These are phyloP conservation scores for Caenorhabditis becei DNA, from an alignment of 2,888 invertebrate species.

Conservation along the genomic window DNA sequence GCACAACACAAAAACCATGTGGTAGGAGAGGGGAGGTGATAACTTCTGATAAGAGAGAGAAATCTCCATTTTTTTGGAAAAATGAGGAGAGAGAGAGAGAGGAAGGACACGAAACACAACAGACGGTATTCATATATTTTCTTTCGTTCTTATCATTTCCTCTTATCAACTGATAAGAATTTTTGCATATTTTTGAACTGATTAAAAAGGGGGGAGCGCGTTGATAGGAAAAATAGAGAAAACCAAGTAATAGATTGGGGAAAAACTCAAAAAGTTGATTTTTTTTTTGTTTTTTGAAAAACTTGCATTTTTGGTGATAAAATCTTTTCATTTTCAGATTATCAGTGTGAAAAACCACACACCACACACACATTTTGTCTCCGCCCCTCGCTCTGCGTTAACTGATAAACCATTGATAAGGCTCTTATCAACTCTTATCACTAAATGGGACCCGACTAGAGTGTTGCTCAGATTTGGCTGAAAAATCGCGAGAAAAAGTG, in stretches of 20 bases:
- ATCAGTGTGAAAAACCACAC: background rate
- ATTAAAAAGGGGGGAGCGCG: slow-evolving; percentile 22
- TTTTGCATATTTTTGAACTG: background rate
- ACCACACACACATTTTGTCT: slow-evolving; percentile 1
- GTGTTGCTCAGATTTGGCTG: slow-evolving; percentile 49
- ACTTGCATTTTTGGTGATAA: background rate
- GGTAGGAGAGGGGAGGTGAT: background rate
- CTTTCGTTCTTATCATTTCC: background rate
- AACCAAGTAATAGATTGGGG: slow-evolving; percentile 40
- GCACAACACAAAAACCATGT: slow-evolving; percentile 36
- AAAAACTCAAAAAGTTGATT: background rate
- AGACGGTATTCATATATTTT: background rate
- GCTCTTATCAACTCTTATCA: background rate
- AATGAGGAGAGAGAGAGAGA: slow-evolving; percentile 31
- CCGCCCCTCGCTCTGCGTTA: slow-evolving; percentile 31
- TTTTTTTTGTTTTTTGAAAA: slow-evolving; percentile 9
- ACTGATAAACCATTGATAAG: too few relatives aligned
- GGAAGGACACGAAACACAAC: slow-evolving; percentile 46
- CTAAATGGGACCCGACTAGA: slow-evolving; percentile 2
- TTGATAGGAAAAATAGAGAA: slow-evolving; percentile 13
- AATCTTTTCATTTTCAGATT: background rate
- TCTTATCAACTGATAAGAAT: background rate
- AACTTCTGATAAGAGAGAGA: slow-evolving; percentile 17
- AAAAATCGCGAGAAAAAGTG: slow-evolving; percentile 13
- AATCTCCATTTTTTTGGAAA: slow-evolving; percentile 6